Base-by-base conservation (phyloP, 1,140 invertebrate species). In the Drusus annulatus region DNA sequence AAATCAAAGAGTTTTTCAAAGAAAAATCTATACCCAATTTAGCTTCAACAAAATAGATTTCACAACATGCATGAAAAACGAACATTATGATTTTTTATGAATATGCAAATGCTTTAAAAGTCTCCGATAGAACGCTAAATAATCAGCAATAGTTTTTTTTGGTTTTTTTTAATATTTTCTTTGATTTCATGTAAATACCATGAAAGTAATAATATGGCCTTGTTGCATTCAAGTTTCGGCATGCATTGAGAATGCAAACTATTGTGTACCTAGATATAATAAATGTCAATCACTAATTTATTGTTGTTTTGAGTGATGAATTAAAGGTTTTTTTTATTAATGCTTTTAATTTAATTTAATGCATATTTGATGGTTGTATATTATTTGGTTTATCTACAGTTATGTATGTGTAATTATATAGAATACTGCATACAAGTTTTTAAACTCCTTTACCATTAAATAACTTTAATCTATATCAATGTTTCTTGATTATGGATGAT, bases 351-450 rank as follows among this genome's bases (percentile, higher is more conserved):
- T 75, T 75, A 25, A 54, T 73, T 75, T 71, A 25, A 51, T 71
- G 68, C 68, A 50, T 58, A 69, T 80, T 25, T 36, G 56, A 74
- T 76, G 60, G 69, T 25, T 76, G 28, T 63, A 23, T 73, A 54
- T 62, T 19, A 77, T 76, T 80, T 80, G 13, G 75, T 73, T 21
- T 84, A 80, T 73, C 71, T 36, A n/a, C 45, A 13, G 21, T n/a
- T 71, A 21, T 71, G 23, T 36, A 51, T 74, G 19, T 31, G 50
- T 52, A 63, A 63, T n/a, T n/a, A n/a, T 63, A 56, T 56, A 56
- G 54, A 28, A 63, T 23, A 73, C 19, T 73, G 69, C 31, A 45
- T 51, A 31, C 73, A 79, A 84, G 85, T 85, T 56, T 56, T 17
- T 56, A 56, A 21, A 17, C 54, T 17, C 19, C 8, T 17, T 56